These are phyloP conservation scores for Brienomyrus brachyistius DNA, from an alignment of 2,113 vertebrate genomes.

Conservation along the genomic window DNA sequence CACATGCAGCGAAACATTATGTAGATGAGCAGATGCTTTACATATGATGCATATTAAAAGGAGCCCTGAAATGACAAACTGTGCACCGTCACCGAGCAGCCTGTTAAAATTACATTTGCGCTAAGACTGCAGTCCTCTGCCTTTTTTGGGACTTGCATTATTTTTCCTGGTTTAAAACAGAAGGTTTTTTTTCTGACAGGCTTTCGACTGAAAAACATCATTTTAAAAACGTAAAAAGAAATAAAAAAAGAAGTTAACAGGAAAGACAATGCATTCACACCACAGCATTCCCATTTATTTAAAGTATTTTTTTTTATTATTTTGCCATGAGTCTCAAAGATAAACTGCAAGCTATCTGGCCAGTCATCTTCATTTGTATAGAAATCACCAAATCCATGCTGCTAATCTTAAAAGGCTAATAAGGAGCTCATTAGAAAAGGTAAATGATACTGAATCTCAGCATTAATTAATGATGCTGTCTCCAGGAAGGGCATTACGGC, in stretches of 20 bases:
- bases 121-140: background rate
- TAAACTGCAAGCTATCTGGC: background rate
- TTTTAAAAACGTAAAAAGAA: background rate
- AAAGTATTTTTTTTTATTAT: background rate
- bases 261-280: background rate
- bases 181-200: background rate
- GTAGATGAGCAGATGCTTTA: background rate
- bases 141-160: background rate
- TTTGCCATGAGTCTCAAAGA: background rate
- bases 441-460: slow-evolving; percentile 26
- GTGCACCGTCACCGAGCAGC: background rate
- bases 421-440: slow-evolving; percentile 33
- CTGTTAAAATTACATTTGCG: background rate
- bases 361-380: slow-evolving; percentile 27
- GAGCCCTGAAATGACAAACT: background rate
- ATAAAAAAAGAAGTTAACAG: background rate
- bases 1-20: background rate
- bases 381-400: slow-evolving; percentile 28
- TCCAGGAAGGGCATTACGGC: slow-evolving; percentile 30
- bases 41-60: background rate
- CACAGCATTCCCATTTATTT: background rate
- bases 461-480: slow-evolving; percentile 41
- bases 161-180: background rate
- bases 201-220: background rate
- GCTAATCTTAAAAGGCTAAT: slow-evolving; percentile 42